Percentiles rank a stretch among this genome's conserved stretches.
Evolutionary conservation across 1,140 invertebrate genomes (phyloP).

Genomic region (Penaeus chinensis): DNA sequence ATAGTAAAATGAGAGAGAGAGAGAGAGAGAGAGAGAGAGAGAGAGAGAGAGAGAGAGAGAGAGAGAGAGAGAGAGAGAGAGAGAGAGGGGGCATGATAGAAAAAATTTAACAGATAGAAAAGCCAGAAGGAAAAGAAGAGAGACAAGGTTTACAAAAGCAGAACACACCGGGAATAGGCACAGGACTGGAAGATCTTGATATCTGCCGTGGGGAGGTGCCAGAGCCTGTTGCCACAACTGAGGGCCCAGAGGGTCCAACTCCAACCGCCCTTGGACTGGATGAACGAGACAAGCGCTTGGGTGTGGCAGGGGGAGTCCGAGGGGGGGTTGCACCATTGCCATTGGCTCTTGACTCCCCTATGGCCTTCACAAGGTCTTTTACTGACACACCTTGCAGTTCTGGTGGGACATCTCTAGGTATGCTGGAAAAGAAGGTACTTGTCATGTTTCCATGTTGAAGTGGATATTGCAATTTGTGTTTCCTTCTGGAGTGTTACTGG

Average conservation of each 20-base stretch:
- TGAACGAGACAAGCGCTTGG: conserved; percentile 67
- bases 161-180: conserved; percentile 72
- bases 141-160: not conserved
- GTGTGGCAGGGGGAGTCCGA: conserved; percentile 74
- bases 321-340: conserved; percentile 81
- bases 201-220: conserved; percentile 52
- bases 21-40: not conserved
- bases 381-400: conserved; percentile 82
- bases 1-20: not conserved
- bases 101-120: not conserved
- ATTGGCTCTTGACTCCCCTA: conserved; percentile 81
- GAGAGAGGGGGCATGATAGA: not conserved
- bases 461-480: too few species aligned
- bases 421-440: conserved; percentile 20
- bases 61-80: not conserved
- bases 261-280: conserved; percentile 53
- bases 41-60: not conserved
- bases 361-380: conserved; percentile 82
- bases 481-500: too few species aligned
- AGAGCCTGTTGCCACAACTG: conserved; percentile 24
- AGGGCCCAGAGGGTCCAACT: conserved; percentile 66
- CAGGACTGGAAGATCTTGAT: conserved; percentile 70
- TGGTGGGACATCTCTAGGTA: conserved; percentile 72
- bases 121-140: not conserved
- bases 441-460: too few species aligned